Percentiles rank a stretch among this genome's conserved stretches.
These are phyloP conservation scores for Propithecus perrieri DNA, from an alignment of 2,797 vertebrate species.

Conservation along the genomic window DNA sequence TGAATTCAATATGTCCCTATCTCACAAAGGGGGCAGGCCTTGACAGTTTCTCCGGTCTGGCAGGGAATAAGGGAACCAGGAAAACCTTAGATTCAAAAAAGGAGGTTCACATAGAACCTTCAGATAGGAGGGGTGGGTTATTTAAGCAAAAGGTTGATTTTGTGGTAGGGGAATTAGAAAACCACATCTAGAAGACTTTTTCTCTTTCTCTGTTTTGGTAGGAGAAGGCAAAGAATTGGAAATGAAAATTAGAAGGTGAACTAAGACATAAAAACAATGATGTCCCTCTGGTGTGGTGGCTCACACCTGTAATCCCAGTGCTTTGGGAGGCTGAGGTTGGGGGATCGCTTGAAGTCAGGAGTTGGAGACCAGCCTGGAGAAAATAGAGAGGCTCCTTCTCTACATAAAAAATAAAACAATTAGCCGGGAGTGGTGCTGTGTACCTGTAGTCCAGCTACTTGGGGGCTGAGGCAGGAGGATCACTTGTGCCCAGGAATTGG, in stretches of 20 bases:
- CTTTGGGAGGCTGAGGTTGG: not conserved
- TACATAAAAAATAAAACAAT: not conserved
- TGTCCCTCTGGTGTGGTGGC: not conserved
- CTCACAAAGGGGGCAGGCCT: not conserved
- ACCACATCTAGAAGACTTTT: not conserved
- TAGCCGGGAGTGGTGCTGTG: not conserved
- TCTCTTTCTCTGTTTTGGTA: not conserved
- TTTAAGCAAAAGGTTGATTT: not conserved
- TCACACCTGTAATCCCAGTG: no score
- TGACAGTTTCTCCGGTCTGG: not conserved
- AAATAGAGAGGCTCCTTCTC: not conserved
- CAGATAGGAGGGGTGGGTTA: not conserved
- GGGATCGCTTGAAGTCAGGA: not conserved
- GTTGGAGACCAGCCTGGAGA: not conserved
- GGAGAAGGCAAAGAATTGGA: not conserved
- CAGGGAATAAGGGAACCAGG: not conserved
- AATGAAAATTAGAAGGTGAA: conserved; percentile 41
- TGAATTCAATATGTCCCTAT: not conserved
- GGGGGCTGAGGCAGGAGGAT: not conserved
- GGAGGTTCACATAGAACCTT: not conserved
- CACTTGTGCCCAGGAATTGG: not conserved
- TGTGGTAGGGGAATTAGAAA: not conserved
- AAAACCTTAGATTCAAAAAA: conserved; percentile 12
- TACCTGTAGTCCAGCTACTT: not conserved
- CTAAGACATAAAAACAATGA: not conserved